These are phyloP conservation scores for Xestoiulus laeticollis DNA, from an alignment of 2,888 invertebrate genomes.

Conservation along the genomic window DNA sequence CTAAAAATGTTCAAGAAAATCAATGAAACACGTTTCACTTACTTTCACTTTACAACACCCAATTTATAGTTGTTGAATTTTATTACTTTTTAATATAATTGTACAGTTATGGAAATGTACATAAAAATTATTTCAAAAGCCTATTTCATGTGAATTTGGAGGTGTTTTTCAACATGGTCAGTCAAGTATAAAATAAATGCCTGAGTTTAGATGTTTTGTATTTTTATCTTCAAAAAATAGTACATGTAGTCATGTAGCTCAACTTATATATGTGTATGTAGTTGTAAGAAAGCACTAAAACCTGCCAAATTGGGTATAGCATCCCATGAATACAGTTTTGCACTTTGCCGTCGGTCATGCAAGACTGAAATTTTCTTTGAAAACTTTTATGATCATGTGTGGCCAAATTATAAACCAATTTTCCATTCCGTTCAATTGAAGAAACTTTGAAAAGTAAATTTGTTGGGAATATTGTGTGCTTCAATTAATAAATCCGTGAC, in stretches of 20 bases:
- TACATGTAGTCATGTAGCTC: neutral
- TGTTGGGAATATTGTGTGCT: neutral
- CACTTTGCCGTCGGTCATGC: neutral
- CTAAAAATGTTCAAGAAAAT: too few relatives aligned
- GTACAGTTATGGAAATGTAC: too few relatives aligned
- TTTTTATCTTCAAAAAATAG: neutral
- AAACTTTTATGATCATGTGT: neutral
- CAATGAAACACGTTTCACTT: too few relatives aligned
- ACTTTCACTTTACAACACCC: too few relatives aligned
- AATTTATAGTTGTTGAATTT: too few relatives aligned
- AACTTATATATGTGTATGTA: neutral
- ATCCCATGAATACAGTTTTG: neutral
- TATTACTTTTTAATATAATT: too few relatives aligned
- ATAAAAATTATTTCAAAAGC: too few relatives aligned
- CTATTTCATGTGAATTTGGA: too few relatives aligned
- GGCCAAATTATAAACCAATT: constrained; percentile 12
- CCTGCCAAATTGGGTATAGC: neutral
- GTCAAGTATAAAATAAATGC: neutral
- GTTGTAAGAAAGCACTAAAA: neutral
- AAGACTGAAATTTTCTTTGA: neutral
- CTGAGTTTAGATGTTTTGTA: neutral
- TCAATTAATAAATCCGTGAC: neutral
- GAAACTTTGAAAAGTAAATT: neutral
- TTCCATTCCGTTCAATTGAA: neutral
- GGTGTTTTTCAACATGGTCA: too few relatives aligned